Evolutionary conservation across 2,888 invertebrate species (phyloP).

Genomic region (Xiphydria camelus): DNA sequence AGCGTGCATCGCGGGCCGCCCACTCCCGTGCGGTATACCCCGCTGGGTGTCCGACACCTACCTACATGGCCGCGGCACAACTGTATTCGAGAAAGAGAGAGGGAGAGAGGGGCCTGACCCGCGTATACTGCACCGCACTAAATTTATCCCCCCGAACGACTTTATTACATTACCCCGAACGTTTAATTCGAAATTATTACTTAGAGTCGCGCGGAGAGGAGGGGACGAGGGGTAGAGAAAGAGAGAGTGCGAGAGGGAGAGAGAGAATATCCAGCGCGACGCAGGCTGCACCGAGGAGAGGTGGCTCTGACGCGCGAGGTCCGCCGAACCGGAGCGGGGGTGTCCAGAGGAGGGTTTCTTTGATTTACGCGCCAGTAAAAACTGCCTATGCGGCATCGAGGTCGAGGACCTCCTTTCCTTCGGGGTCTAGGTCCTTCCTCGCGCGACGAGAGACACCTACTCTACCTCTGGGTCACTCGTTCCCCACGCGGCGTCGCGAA

Average conservation of each 20-base stretch:
- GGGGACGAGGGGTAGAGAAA: conserved; percentile 6
- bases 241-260: no score
- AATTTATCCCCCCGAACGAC: conserved; percentile 52
- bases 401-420: conserved; percentile 22
- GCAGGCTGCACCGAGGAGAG: conserved; percentile 12
- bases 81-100: conserved; percentile 35
- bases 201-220: conserved; percentile 30
- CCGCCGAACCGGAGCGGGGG: conserved; percentile 1
- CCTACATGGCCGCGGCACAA: conserved; percentile 47
- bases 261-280: no score
- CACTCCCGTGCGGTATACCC: conserved; percentile 46
- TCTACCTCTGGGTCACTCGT: neutral
- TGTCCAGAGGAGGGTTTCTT: conserved; percentile 19
- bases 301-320: conserved; percentile 9
- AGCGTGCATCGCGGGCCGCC: conserved; percentile 42
- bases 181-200: conserved; percentile 54
- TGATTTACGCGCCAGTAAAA: conserved; percentile 45
- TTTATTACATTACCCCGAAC: conserved; percentile 52
- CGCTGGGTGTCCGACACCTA: conserved; percentile 57
- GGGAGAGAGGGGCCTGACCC: conserved; percentile 32
- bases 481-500: conserved; percentile 1
- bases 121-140: conserved; percentile 40
- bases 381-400: conserved; percentile 23
- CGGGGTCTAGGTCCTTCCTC: neutral
- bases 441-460: conserved; percentile 1